Evolutionary conservation across 2,888 invertebrate genomes (phyloP), one percentile per base, ranked within the genome.

Genomic region (Scelioninae gen. 1): DNA sequence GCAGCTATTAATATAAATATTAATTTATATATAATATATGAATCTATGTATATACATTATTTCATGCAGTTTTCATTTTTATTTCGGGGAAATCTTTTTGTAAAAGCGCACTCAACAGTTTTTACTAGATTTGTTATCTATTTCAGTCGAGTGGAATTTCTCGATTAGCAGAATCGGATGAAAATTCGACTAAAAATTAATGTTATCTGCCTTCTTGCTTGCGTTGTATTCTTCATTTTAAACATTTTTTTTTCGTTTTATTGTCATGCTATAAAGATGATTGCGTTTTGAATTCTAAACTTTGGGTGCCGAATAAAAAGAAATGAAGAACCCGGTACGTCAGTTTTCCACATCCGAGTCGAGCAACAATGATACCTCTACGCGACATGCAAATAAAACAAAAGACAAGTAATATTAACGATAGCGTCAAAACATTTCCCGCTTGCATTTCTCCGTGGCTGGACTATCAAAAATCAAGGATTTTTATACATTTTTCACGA

Each of bases 311-410:
- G 10, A n/a, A 45, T 4, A 13, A n/a, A 38, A 23, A 40, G 10
- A 43, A 23, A 15, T 11, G 13, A 23, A 38, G 31, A 53, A 23
- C 65, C 23, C 53, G 40, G 15, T 53, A 53, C 40, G 13, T 65
- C 72, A 47, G 56, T 58, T 45, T 34, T 63, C 34, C 43, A 63
- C 55, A 74, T 63, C 49, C 60, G 40, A 60, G 60, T 82, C 77
- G 68, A 83, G 62, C 83, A 83, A 83, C 79, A 71, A 71, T 79
- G 71, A 76, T 79, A 83, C 79, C 79, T 83, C 76, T 65, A 47
- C 47, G 74, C 63, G 47, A 53, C 45, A 62, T 47, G 84, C 83
- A 71, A 47, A 82, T 75, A 85, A 71, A 83, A 72, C 84, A 85
- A 84, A 83, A 58, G 31, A 60, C 16, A 60, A 71, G 16, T 60